Evolutionary conservation across 1,140 invertebrate genomes (phyloP).

Genomic region (Drosophila insularis): DNA sequence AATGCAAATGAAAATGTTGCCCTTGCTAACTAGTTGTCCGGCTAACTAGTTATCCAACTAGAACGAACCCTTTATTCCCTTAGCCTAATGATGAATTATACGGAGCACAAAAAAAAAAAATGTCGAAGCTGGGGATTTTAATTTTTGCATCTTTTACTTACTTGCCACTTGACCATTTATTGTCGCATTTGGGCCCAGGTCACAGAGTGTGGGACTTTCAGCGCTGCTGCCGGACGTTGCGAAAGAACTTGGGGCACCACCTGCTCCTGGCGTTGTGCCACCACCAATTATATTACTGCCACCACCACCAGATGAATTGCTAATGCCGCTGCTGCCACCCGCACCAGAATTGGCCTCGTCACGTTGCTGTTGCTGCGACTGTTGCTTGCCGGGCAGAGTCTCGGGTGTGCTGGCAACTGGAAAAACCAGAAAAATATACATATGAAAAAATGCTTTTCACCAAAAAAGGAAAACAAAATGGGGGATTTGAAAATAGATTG

Average conservation of each 20-base stretch:
- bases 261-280: conserved; percentile 24
- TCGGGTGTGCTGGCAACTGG: conserved; percentile 86
- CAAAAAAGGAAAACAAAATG: conserved; percentile 2
- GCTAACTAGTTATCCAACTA: not conserved
- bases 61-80: not conserved
- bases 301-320: conserved; percentile 4
- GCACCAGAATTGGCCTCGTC: conserved; percentile 65
- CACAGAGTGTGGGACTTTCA: conserved; percentile 52
- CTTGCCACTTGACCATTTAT: conserved; percentile 86
- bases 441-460: conserved; percentile 33
- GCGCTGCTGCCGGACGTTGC: conserved; percentile 50
- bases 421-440: conserved; percentile 64
- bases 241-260: conserved; percentile 27
- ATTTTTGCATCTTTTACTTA: conserved; percentile 81
- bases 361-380: conserved; percentile 43
- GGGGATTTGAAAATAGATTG: conserved; percentile 7
- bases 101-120: conserved; percentile 13
- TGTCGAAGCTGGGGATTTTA: not conserved
- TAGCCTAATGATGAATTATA: conserved; percentile 41
- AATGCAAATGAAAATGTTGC: conserved; percentile 48
- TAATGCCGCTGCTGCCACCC: conserved; percentile 9
- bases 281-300: conserved; percentile 35
- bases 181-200: conserved; percentile 72
- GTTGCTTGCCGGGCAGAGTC: conserved; percentile 82
- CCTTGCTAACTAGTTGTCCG: conserved; percentile 3